Evolutionary conservation across 1,140 invertebrate species (phyloP).

Genomic region (Cyphomyrmex costatus): DNA sequence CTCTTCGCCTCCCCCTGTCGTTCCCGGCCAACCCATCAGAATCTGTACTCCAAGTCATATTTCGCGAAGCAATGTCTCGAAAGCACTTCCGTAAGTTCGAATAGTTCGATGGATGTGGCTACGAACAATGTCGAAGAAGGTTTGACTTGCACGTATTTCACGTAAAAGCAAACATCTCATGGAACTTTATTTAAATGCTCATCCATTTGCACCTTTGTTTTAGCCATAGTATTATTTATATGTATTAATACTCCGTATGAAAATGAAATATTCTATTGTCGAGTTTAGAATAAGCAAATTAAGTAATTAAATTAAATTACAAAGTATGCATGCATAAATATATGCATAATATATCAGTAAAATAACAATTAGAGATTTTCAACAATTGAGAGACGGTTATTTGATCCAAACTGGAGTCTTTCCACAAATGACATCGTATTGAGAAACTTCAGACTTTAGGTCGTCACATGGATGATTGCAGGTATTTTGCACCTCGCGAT

Average conservation of each 20-base stretch:
- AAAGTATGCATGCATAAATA: neutral
- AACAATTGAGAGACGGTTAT: neutral
- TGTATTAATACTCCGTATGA: neutral
- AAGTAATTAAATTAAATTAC: neutral
- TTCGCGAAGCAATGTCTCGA: constrained; percentile 38
- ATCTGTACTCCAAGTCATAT: constrained; percentile 68
- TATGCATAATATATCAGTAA: neutral
- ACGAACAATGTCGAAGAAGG: constrained; percentile 35
- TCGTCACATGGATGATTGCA: constrained; percentile 69
- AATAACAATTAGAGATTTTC: neutral
- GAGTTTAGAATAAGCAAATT: neutral
- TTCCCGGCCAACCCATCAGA: constrained; percentile 57
- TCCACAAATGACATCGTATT: constrained; percentile 47
- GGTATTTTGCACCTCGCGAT: constrained; percentile 77
- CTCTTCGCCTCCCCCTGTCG: neutral
- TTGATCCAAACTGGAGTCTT: constrained; percentile 17
- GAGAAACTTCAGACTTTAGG: constrained; percentile 48
- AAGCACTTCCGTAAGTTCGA: constrained; percentile 55
- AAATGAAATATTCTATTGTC: neutral
- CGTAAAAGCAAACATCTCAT: neutral
- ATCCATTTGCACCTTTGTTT: neutral
- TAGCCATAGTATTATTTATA: neutral
- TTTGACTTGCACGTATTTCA: neutral
- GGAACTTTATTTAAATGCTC: neutral
- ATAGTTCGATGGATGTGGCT: constrained; percentile 66